phyloP scores from a whole-genome alignment of 2,888 invertebrate species.

The Platynereis dumerilii region DNA sequence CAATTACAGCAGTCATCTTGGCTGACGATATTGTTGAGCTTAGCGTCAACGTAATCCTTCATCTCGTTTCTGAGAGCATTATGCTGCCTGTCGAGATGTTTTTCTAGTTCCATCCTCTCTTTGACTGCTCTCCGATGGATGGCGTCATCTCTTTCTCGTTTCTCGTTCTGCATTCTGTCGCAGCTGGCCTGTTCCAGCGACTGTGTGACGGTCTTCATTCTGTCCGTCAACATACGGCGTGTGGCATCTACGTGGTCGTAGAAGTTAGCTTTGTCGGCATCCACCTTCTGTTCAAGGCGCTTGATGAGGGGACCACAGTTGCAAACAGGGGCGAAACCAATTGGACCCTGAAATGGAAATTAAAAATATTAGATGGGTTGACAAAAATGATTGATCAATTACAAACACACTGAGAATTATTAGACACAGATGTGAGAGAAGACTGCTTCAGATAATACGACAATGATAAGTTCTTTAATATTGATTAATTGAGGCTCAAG shows the following conservation, averaged over 20 bases:
- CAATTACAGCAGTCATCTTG: slow-evolving; percentile 25
- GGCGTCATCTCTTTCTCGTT: slow-evolving; percentile 72
- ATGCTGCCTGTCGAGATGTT: slow-evolving; percentile 46
- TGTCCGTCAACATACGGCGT: slow-evolving; percentile 79
- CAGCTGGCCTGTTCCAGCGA: slow-evolving; percentile 63
- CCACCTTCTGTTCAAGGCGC: slow-evolving; percentile 80
- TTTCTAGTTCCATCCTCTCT: slow-evolving; percentile 67
- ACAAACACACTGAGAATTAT: background rate
- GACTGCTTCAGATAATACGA: no score
- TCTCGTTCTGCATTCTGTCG: slow-evolving; percentile 72
- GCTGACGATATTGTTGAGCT: slow-evolving; percentile 23
- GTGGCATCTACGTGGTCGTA: slow-evolving; percentile 80
- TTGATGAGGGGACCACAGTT: slow-evolving; percentile 91
- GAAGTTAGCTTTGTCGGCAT: slow-evolving; percentile 80
- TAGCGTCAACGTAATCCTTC: slow-evolving; percentile 54
- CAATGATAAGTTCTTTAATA: no score
- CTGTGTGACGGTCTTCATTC: slow-evolving; percentile 75
- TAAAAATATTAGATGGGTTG: background rate
- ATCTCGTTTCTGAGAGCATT: slow-evolving; percentile 48
- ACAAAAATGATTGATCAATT: background rate
- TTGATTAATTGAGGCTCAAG: no score
- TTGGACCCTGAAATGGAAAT: slow-evolving; percentile 73
- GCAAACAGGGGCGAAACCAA: slow-evolving; percentile 77
- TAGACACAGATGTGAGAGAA: no score
- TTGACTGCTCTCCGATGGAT: slow-evolving; percentile 65